Evolutionary conservation across 2,113 vertebrate species (phyloP).

Genomic region (Ramphastos sulfuratus): DNA sequence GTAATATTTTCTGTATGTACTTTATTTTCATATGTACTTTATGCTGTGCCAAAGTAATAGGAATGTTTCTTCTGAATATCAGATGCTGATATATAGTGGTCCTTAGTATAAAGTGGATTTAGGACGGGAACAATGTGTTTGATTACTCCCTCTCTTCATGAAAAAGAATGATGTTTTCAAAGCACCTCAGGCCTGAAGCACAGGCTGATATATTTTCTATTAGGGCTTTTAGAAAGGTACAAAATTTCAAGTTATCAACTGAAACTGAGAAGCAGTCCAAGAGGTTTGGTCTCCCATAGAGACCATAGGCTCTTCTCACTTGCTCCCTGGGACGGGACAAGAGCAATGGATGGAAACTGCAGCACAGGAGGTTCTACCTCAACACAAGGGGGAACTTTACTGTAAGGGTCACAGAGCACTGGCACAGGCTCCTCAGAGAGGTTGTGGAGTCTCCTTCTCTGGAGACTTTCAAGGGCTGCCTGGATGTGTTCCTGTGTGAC

Average conservation of each 20-base stretch:
- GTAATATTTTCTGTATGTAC: background rate
- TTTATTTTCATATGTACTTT: background rate
- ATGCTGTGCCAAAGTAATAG: background rate
- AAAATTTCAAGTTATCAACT: background rate
- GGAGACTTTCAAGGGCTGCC: too few species aligned
- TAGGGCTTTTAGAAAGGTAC: background rate
- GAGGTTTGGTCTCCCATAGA: background rate
- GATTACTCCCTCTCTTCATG: background rate
- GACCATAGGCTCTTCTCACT: too few species aligned
- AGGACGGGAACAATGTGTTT: background rate
- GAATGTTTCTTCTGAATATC: background rate
- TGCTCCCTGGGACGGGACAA: too few species aligned
- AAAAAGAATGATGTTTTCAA: background rate
- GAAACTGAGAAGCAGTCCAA: accelerated
- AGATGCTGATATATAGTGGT: background rate
- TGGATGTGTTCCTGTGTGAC: too few species aligned
- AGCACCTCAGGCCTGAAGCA: background rate
- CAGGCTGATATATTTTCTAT: background rate
- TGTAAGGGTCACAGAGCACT: too few species aligned
- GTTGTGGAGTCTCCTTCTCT: too few species aligned
- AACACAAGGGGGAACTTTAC: too few species aligned
- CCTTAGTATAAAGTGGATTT: background rate
- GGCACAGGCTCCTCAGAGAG: too few species aligned
- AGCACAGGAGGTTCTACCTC: too few species aligned
- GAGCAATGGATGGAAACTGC: too few species aligned